phyloP scores from a whole-genome alignment of 2,797 vertebrate species.

The Bovichtus diacanthus region DNA sequence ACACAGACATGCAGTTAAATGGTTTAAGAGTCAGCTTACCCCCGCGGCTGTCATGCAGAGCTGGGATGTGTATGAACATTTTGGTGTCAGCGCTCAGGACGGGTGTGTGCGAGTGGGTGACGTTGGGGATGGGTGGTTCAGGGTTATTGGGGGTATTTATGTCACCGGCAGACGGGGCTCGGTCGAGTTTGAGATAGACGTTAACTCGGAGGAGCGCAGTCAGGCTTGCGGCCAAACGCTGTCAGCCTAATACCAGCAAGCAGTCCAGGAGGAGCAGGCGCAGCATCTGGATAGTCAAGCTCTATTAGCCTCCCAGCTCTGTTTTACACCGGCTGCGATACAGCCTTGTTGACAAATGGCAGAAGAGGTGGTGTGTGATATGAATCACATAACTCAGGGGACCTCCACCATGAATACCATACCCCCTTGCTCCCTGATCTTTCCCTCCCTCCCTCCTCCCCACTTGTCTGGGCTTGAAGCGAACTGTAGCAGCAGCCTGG shows the following conservation, averaged over 20 bases:
- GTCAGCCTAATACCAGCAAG: constrained; percentile 69
- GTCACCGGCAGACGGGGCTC: constrained; percentile 50
- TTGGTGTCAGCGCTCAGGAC: constrained; percentile 15
- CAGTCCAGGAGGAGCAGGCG: constrained; percentile 66
- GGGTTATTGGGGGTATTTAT: constrained; percentile 61
- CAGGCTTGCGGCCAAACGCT: constrained; percentile 74
- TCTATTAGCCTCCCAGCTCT: constrained; percentile 80
- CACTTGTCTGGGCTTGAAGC: constrained; percentile 51
- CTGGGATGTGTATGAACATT: constrained; percentile 19
- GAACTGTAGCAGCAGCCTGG: constrained; percentile 57
- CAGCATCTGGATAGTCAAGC: constrained; percentile 84
- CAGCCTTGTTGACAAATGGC: constrained; percentile 80
- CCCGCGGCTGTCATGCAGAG: constrained; percentile 11
- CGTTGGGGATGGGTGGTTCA: constrained; percentile 35
- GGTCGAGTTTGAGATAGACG: constrained; percentile 66
- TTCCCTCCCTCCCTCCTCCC: constrained; percentile 19
- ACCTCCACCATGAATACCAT: constrained; percentile 69
- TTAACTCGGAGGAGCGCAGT: constrained; percentile 63
- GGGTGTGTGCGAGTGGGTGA: constrained; percentile 10
- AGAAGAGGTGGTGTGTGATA: constrained; percentile 79
- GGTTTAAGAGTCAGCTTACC: constrained; percentile 18
- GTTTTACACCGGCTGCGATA: constrained; percentile 77
- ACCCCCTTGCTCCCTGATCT: constrained; percentile 51
- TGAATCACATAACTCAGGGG: constrained; percentile 77
- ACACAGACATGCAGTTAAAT: constrained; percentile 26